Evolutionary conservation across 2,888 invertebrate genomes (phyloP).

Genomic region (Alentia gelatinosa): DNA sequence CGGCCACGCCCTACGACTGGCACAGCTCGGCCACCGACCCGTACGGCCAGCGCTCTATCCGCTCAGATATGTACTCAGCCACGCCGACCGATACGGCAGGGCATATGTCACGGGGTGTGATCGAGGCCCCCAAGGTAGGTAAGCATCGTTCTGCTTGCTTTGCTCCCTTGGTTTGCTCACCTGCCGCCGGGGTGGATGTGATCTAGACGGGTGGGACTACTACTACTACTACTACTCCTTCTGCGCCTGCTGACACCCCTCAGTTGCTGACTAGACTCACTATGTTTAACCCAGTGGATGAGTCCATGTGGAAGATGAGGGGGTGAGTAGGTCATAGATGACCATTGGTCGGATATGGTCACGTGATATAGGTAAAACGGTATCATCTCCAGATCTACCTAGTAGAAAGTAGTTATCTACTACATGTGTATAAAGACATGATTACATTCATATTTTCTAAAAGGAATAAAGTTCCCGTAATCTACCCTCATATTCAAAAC

Average conservation of each 20-base stretch:
- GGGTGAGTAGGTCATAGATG: neutral
- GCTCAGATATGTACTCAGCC: conserved; percentile 56
- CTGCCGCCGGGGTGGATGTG: neutral
- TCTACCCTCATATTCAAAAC: too few species aligned
- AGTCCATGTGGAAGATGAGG: neutral
- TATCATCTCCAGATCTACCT: too few species aligned
- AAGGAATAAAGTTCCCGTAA: too few species aligned
- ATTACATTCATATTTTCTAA: too few species aligned
- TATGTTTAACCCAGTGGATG: neutral
- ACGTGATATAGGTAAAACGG: too few species aligned
- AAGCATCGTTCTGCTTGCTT: conserved; percentile 50
- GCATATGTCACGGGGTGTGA: conserved; percentile 47
- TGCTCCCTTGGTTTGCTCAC: conserved; percentile 35
- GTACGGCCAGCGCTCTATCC: conserved; percentile 67
- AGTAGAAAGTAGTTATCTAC: too few species aligned
- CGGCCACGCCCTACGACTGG: conserved; percentile 67
- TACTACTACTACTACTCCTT: neutral
- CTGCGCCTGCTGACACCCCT: neutral
- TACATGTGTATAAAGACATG: too few species aligned
- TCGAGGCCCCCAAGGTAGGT: conserved; percentile 59
- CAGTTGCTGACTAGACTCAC: neutral
- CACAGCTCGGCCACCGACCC: conserved; percentile 68
- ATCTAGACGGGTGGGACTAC: neutral
- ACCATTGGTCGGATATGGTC: neutral
- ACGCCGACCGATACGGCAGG: conserved; percentile 62